Percentiles rank a stretch among this genome's conserved stretches.
phyloP scores from a whole-genome alignment of 2,113 vertebrate genomes.

The Leucosticte australis region DNA sequence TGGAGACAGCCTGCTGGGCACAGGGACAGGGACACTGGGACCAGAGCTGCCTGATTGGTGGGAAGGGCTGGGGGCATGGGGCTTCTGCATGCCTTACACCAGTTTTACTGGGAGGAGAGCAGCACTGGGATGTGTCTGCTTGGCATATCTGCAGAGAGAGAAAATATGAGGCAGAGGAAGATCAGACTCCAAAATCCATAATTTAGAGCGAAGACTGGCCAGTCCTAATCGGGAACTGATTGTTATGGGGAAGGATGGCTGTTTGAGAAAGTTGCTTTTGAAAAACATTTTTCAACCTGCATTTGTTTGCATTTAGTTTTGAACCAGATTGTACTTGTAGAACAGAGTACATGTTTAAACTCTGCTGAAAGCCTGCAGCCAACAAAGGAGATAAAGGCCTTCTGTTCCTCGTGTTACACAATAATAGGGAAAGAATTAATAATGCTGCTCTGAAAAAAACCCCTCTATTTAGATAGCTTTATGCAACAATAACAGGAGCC shows the following conservation, averaged over 20 bases:
- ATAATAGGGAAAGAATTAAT: slow-evolving; percentile 15
- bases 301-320: background rate
- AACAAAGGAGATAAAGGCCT: slow-evolving; percentile 10
- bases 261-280: background rate
- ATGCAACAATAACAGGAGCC: background rate
- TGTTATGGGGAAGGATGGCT: background rate
- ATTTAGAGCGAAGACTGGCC: background rate
- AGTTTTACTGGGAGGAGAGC: background rate
- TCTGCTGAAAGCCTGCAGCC: background rate
- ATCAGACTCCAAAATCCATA: background rate
- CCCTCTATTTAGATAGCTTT: background rate
- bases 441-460: background rate
- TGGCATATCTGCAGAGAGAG: background rate
- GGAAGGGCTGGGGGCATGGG: background rate
- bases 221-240: background rate
- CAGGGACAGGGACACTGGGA: background rate
- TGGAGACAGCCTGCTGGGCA: background rate
- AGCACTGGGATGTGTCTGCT: background rate
- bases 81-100: background rate
- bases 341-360: background rate
- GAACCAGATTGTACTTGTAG: background rate
- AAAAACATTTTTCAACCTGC: background rate
- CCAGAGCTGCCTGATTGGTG: background rate
- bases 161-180: background rate
- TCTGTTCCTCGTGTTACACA: background rate